Evolutionary conservation across 2,888 invertebrate species (phyloP).

Genomic region (Elysia crispata): DNA sequence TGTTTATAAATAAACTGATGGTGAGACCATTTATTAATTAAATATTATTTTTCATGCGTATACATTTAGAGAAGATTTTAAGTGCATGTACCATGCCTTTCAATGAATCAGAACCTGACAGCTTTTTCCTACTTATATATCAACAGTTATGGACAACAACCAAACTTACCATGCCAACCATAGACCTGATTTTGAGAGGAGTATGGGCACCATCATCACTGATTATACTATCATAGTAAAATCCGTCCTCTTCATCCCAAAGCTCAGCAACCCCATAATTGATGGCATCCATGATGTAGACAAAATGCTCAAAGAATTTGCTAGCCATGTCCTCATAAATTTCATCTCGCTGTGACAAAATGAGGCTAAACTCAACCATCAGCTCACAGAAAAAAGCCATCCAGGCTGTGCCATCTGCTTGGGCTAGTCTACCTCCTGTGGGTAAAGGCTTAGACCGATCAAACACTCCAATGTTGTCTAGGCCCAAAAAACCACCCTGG

Average conservation of each 20-base stretch:
- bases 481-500: conserved; percentile 64
- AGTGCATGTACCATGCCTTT: too few species aligned
- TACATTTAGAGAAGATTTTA: too few species aligned
- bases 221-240: conserved; percentile 75
- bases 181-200: conserved; percentile 70
- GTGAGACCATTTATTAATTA: too few species aligned
- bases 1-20: too few species aligned
- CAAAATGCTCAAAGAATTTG: conserved; percentile 77
- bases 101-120: too few species aligned
- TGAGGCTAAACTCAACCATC: conserved; percentile 76
- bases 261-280: conserved; percentile 70
- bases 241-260: conserved; percentile 76
- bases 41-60: too few species aligned
- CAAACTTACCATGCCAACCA: conserved; percentile 67
- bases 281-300: conserved; percentile 75
- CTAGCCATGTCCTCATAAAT: conserved; percentile 77
- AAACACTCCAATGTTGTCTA: conserved; percentile 75
- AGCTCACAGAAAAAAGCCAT: conserved; percentile 76
- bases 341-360: conserved; percentile 71
- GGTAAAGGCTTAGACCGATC: conserved; percentile 70
- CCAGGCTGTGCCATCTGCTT: conserved; percentile 78
- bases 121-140: too few species aligned
- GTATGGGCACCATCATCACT: conserved; percentile 55
- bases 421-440: conserved; percentile 63
- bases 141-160: too few species aligned